Base-by-base conservation (phyloP, 1,140 invertebrate species). In the Solen grandis region DNA sequence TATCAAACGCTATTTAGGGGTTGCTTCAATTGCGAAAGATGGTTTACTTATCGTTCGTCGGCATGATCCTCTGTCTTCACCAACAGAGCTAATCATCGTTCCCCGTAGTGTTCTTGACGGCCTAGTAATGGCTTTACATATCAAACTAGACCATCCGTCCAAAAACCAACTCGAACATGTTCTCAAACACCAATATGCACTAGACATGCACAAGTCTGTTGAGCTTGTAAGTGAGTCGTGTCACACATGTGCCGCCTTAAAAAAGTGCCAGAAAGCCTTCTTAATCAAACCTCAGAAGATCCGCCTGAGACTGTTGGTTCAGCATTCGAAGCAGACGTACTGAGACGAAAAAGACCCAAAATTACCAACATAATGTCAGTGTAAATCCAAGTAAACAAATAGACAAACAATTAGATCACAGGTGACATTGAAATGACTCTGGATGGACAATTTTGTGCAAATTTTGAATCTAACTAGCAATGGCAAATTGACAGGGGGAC, bases 141-240 rank as follows among this genome's bases (percentile, higher is more conserved):
- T 81, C 22, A 72, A 82, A 35, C 69, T 84, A 14, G 57, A 66
- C 63, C 83, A 82, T 38, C 80, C 83, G 35, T 52, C 78, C 4
- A 52, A n/a, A 46, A 59, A 84, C 46, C 80, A 82, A 35, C 29
- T 82, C 25, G 19, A 62, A 27, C 50, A 52, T 14, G 59, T 73
- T 46, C 14, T 74, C 5, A 46, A 74, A 25, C 36, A 78, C 19
- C 59, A 78, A 36, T 79, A 66, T 68, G 80, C 74, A n/a, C 50
- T 82, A 29, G 83, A 84, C 59, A 25, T 82, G 29, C 41, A 52
- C 25, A 31, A 77, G 41, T 66, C 62, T 5, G 55, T 83, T 19
- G 65, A 66, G 19, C 25, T 14, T 4, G 59, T 79, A 8, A 55
- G 33, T 13, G 14, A 72, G 2, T 33, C 31, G 19, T 82, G 74